A percentile compares a stretch with the other conserved stretches of the same genome.
Evolutionary conservation across 2,888 invertebrate genomes (phyloP).

Genomic region (Didymodactylos carnosus): DNA sequence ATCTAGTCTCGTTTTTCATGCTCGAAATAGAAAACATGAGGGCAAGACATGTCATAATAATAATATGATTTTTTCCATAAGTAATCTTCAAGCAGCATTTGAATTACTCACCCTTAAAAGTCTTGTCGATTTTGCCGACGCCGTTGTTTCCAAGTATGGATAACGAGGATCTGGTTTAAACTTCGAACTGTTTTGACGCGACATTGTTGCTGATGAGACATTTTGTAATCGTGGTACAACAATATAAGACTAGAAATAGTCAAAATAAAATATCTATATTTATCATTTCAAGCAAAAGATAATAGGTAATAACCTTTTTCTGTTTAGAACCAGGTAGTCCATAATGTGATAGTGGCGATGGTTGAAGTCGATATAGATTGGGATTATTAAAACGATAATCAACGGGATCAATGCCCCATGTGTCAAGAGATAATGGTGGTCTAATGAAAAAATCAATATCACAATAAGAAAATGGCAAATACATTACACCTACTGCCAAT

Average conservation of each 20-base stretch:
- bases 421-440: background rate
- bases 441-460: background rate
- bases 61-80: no score
- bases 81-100: no score
- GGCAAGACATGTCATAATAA: no score
- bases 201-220: background rate
- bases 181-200: no score
- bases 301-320: background rate
- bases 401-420: background rate
- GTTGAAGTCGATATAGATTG: background rate
- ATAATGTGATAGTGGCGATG: background rate
- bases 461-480: background rate
- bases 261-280: no score
- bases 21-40: no score
- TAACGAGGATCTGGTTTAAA: no score
- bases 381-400: background rate
- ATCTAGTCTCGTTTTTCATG: no score
- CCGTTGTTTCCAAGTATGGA: no score
- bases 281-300: no score
- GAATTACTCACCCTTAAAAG: no score
- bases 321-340: background rate
- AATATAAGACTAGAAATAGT: background rate
- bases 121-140: no score
- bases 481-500: background rate
- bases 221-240: background rate